Conservation (phyloP, 2,797 vertebrate species). For the Margarornis squamiger region DNA sequence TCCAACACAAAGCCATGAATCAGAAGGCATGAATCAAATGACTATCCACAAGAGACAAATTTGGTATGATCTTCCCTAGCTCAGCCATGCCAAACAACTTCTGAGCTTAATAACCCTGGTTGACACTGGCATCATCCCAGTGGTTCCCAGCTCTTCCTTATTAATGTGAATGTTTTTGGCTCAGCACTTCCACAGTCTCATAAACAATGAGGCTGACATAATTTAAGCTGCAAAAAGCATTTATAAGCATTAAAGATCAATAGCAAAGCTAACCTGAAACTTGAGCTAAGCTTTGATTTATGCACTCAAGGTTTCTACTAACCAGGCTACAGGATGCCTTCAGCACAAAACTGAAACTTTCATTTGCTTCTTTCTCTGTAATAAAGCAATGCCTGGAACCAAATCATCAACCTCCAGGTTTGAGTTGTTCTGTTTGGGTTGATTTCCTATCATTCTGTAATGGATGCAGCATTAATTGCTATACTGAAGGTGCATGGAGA, state of each 20-base stretch:
- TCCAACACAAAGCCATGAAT: slow-evolving; percentile 42
- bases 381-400: not conserved
- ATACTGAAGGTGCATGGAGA: not conserved
- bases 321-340: not conserved
- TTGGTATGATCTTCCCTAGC: slow-evolving; percentile 23
- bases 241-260: slow-evolving; percentile 28
- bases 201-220: slow-evolving; percentile 63
- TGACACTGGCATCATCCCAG: slow-evolving; percentile 61
- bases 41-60: slow-evolving; percentile 54
- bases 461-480: not conserved
- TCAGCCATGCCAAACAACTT: slow-evolving; percentile 57
- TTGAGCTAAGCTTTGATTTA: slow-evolving; percentile 43
- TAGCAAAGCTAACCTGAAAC: slow-evolving; percentile 8
- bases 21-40: slow-evolving; percentile 48
- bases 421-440: not conserved
- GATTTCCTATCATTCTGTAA: not conserved
- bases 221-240: slow-evolving; percentile 70
- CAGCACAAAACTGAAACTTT: slow-evolving; percentile 8
- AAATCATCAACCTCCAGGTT: not conserved
- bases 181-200: slow-evolving; percentile 70
- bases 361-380: not conserved
- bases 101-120: slow-evolving; percentile 57
- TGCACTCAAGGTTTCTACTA: slow-evolving; percentile 2
- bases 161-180: slow-evolving; percentile 61
- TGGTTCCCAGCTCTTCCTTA: slow-evolving; percentile 64